Conservation (phyloP, 1,140 invertebrate genomes). For the Brevipalpus yothersi region DNA sequence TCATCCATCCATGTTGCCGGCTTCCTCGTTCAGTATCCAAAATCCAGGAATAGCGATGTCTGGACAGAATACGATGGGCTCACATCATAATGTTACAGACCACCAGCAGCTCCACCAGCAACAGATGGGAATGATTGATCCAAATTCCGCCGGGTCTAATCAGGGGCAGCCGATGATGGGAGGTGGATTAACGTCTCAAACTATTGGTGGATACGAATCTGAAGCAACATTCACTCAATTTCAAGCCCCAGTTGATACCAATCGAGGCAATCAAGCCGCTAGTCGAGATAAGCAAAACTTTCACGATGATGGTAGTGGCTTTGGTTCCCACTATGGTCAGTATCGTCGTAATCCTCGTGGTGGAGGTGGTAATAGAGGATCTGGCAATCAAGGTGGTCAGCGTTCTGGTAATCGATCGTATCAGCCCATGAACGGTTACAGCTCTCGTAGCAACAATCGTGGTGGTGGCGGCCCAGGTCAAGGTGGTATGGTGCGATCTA, state of each 20-base stretch:
- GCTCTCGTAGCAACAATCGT: neutral
- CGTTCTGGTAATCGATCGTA: neutral
- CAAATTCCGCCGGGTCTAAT: neutral
- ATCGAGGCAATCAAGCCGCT: neutral
- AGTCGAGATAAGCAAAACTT: neutral
- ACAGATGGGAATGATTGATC: neutral
- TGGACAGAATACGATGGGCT: neutral
- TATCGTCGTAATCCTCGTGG: neutral
- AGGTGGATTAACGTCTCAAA: neutral
- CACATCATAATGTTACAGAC: neutral
- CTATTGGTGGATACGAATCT: slow-evolving; percentile 7
- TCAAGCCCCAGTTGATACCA: neutral
- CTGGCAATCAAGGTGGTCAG: neutral
- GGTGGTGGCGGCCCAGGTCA: neutral
- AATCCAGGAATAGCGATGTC: neutral
- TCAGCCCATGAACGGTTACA: neutral
- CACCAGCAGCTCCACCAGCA: neutral
- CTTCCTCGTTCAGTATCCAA: neutral
- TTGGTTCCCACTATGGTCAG: neutral
- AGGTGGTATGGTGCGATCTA: neutral
- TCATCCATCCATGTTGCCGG: neutral
- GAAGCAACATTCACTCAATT: neutral
- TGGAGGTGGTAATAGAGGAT: neutral
- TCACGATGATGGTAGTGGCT: neutral
- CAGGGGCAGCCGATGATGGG: neutral